A percentile compares a stretch with the other conserved stretches of the same genome.
phyloP scores from a whole-genome alignment of 1,140 invertebrate genomes.

The Asbolus verrucosus region DNA sequence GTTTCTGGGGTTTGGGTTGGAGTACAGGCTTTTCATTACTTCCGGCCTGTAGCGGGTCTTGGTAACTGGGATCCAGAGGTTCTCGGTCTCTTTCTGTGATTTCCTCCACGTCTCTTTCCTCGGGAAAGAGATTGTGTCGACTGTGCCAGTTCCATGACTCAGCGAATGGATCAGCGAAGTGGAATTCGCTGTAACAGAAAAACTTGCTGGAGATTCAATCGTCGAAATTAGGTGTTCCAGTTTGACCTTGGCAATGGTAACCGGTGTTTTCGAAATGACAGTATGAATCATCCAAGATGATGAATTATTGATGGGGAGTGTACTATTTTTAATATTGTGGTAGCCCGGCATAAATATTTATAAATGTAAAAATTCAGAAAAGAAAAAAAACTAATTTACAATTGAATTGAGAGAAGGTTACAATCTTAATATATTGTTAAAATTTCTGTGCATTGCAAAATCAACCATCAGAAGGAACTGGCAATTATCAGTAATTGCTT shows the following conservation, averaged over 20 bases:
- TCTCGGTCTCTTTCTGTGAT: constrained; percentile 56
- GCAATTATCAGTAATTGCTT: too few relatives aligned
- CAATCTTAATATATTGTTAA: too few relatives aligned
- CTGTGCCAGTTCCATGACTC: constrained; percentile 39
- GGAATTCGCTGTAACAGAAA: constrained; percentile 30
- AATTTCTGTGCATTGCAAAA: too few relatives aligned
- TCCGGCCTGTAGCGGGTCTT: constrained; percentile 54
- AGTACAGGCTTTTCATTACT: constrained; percentile 52
- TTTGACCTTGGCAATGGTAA: constrained; percentile 3
- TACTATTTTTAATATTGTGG: too few relatives aligned
- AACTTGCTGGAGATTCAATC: neutral
- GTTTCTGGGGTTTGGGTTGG: constrained; percentile 49
- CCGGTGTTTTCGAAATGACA: neutral
- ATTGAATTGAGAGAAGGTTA: too few relatives aligned
- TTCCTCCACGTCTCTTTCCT: constrained; percentile 30
- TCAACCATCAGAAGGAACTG: too few relatives aligned
- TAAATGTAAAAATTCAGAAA: too few relatives aligned
- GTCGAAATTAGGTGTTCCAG: neutral
- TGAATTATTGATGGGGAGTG: constrained; percentile 7
- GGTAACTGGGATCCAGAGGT: constrained; percentile 60
- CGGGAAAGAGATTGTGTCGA: constrained; percentile 12
- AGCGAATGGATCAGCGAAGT: constrained; percentile 24
- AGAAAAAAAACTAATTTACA: too few relatives aligned
- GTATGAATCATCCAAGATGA: constrained; percentile 11
- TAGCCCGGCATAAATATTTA: too few relatives aligned